These are phyloP conservation scores for Magallana gigas DNA, from an alignment of 1,140 invertebrate species.

Conservation along the genomic window DNA sequence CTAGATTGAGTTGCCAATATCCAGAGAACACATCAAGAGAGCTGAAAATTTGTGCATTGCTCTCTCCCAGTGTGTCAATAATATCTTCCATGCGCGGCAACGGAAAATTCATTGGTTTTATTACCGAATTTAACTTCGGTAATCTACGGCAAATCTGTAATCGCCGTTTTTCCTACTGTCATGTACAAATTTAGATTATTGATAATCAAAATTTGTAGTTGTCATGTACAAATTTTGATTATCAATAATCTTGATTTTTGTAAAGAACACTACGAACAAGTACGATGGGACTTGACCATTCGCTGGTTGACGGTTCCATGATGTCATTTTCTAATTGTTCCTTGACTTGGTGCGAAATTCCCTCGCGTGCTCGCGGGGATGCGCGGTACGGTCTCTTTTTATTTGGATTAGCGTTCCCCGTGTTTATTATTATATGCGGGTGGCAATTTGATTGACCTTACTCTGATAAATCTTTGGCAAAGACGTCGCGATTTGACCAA, in stretches of 20 bases:
- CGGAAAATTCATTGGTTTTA: slow-evolving; percentile 48
- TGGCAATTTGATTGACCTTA: slow-evolving; percentile 48
- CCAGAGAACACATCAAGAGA: too few relatives aligned
- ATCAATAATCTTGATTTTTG: too few relatives aligned
- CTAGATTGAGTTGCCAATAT: slow-evolving; percentile 60
- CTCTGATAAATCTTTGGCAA: slow-evolving; percentile 58
- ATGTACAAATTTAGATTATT: too few relatives aligned
- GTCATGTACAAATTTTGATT: too few relatives aligned
- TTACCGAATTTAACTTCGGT: slow-evolving; percentile 56
- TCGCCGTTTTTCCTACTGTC: slow-evolving; percentile 58
- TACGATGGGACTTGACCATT: slow-evolving; percentile 53
- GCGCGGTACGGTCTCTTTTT: slow-evolving; percentile 1
- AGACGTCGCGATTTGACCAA: slow-evolving; percentile 49
- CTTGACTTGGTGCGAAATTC: slow-evolving; percentile 39
- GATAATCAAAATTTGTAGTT: too few relatives aligned
- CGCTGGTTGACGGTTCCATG: slow-evolving; percentile 51
- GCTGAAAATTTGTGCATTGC: slow-evolving; percentile 53
- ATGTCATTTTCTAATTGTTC: slow-evolving; percentile 43
- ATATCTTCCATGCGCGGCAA: slow-evolving; percentile 59
- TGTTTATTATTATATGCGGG: slow-evolving; percentile 52
- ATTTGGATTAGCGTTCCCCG: slow-evolving; percentile 30
- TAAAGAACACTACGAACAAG: too few relatives aligned
- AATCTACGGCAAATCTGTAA: slow-evolving; percentile 58
- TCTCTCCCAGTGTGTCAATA: slow-evolving; percentile 54
- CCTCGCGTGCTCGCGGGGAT: slow-evolving; percentile 21